These are phyloP conservation scores for Horisme vitalbata DNA, from an alignment of 2,888 invertebrate genomes.

Conservation along the genomic window DNA sequence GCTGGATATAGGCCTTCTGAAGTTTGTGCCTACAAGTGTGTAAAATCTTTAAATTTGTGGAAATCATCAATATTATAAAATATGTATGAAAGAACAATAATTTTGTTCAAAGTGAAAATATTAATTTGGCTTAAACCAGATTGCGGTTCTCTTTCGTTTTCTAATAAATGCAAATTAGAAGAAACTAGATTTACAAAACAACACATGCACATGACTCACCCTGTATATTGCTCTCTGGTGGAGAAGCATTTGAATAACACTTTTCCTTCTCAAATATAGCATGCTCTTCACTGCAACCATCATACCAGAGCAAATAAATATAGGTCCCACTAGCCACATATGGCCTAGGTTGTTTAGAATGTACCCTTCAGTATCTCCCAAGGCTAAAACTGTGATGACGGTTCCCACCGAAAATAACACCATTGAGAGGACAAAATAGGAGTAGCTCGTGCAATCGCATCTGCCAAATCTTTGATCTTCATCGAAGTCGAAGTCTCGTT, in stretches of 20 bases:
- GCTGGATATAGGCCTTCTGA: too few species aligned
- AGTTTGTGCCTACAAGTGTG: too few species aligned
- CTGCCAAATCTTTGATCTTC: constrained; percentile 84
- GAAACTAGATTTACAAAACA: constrained; percentile 1
- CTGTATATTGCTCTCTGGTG: constrained; percentile 85
- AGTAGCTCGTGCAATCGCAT: constrained; percentile 86
- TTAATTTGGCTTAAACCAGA: too few species aligned
- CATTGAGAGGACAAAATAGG: constrained; percentile 84
- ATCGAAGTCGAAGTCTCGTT: constrained; percentile 83
- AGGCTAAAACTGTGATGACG: constrained; percentile 84
- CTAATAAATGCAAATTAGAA: constrained; percentile 13
- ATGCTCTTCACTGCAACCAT: constrained; percentile 87
- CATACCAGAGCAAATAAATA: constrained; percentile 86
- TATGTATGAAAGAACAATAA: too few species aligned
- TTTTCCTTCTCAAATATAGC: constrained; percentile 85
- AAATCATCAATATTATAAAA: too few species aligned
- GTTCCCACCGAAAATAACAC: constrained; percentile 85
- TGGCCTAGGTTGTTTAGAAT: constrained; percentile 84
- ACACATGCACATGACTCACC: constrained; percentile 59
- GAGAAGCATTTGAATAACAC: constrained; percentile 85
- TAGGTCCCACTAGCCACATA: constrained; percentile 87
- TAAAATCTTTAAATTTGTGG: too few species aligned
- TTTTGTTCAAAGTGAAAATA: too few species aligned
- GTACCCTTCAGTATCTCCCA: constrained; percentile 84
- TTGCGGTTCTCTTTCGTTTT: too few species aligned